phyloP scores from a whole-genome alignment of 2,888 invertebrate species.

The Himalopsyche japonica region DNA sequence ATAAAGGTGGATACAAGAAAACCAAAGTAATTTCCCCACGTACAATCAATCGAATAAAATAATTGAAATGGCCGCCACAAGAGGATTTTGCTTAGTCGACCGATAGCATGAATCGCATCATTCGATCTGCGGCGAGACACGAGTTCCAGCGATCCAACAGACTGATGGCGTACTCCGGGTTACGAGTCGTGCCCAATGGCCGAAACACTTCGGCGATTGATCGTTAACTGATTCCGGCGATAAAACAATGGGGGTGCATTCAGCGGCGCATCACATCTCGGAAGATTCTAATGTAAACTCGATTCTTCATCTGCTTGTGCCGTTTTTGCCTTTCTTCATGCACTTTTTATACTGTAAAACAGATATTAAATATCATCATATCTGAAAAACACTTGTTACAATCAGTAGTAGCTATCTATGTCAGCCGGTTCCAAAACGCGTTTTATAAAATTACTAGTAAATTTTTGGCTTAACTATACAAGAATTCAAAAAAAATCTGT shows the following conservation, averaged over 20 bases:
- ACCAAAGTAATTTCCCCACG: neutral
- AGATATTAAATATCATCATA: too few relatives aligned
- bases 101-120: neutral
- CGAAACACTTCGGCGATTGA: constrained; percentile 23
- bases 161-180: neutral
- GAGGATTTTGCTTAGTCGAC: neutral
- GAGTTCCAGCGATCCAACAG: neutral
- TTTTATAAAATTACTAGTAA: too few relatives aligned
- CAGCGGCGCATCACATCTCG: neutral
- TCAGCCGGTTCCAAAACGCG: too few relatives aligned
- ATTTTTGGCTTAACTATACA: too few relatives aligned
- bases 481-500: too few relatives aligned
- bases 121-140: neutral
- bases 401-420: too few relatives aligned
- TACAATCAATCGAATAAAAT: neutral
- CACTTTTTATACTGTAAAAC: too few relatives aligned
- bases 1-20: neutral
- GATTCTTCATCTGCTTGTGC: too few relatives aligned
- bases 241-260: neutral
- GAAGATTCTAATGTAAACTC: too few relatives aligned
- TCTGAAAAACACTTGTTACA: too few relatives aligned
- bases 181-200: neutral
- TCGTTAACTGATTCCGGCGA: constrained; percentile 23
- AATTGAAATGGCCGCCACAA: neutral
- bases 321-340: too few relatives aligned